Evolutionary conservation across 2,888 invertebrate species (phyloP).

Genomic region (Coelogynopora nodosa): DNA sequence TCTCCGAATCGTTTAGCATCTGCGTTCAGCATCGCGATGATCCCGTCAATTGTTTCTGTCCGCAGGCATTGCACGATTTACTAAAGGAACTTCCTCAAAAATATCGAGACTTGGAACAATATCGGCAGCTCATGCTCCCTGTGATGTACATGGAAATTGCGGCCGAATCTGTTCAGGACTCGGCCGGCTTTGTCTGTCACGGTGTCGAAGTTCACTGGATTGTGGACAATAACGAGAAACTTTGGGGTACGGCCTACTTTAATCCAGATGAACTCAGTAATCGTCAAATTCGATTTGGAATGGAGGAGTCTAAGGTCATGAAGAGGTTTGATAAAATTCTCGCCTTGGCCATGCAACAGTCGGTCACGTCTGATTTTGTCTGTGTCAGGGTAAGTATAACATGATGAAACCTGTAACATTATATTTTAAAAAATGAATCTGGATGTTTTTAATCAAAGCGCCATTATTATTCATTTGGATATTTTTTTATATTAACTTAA

Average conservation of each 20-base stretch:
- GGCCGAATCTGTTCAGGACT: not conserved
- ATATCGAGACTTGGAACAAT: not conserved
- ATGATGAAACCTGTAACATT: no score
- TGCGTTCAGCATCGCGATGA: not conserved
- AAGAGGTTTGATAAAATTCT: not conserved
- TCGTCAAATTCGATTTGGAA: not conserved
- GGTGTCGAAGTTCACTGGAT: not conserved
- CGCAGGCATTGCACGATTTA: not conserved
- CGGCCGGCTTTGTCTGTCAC: not conserved
- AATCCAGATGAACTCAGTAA: not conserved
- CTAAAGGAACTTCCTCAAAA: not conserved
- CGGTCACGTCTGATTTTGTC: not conserved
- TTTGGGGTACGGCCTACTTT: not conserved
- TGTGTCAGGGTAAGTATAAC: not conserved
- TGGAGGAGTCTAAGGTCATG: not conserved
- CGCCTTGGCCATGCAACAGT: not conserved
- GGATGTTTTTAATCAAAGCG: no score
- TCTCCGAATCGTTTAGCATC: not conserved
- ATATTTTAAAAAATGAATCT: no score
- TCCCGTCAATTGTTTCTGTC: not conserved
- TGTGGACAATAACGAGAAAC: not conserved
- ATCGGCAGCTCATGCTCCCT: not conserved
- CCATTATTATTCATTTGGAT: no score
- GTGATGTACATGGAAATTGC: not conserved
- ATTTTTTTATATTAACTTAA: no score